Evolutionary conservation across 2,888 invertebrate genomes (phyloP).

Genomic region (Calameuta idolon): DNA sequence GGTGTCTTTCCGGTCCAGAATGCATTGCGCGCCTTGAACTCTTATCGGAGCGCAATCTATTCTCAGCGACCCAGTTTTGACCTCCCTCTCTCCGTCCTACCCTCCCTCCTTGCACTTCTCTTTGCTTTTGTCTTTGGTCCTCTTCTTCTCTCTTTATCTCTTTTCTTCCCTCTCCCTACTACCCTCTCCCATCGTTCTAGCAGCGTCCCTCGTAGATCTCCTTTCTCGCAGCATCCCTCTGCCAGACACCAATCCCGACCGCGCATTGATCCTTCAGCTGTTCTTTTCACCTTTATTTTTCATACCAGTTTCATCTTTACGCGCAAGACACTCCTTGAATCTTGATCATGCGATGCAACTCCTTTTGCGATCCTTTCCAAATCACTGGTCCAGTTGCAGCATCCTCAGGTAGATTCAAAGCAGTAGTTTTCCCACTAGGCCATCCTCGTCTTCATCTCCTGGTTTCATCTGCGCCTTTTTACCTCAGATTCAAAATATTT

Average conservation of each 20-base stretch:
- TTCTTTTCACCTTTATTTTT: slow-evolving; percentile 24
- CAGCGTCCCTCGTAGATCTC: no score
- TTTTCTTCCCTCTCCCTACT: neutral
- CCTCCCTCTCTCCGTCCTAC: slow-evolving; percentile 10
- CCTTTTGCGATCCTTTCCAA: slow-evolving; percentile 1
- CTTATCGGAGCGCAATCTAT: slow-evolving; percentile 36
- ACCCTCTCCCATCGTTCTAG: no score
- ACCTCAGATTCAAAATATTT: no score
- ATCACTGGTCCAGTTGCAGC: no score
- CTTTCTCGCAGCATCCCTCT: no score
- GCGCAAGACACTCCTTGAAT: slow-evolving; percentile 22
- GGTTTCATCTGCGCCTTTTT: no score
- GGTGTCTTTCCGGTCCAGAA: slow-evolving; percentile 28
- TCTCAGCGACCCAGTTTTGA: slow-evolving; percentile 26
- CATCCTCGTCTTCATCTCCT: no score
- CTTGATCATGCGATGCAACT: slow-evolving; percentile 20
- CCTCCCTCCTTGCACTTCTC: slow-evolving; percentile 4
- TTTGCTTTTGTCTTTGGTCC: slow-evolving; percentile 21
- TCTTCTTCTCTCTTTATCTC: neutral
- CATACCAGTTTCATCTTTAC: slow-evolving; percentile 12
- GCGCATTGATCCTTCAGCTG: slow-evolving; percentile 4
- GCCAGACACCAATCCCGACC: no score
- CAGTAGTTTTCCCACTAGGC: no score
- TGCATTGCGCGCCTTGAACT: slow-evolving; percentile 9
- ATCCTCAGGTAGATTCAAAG: neutral